Evolutionary conservation across 2,888 invertebrate genomes (phyloP), one percentile per base, ranked within the genome.

Genomic region (Drosophila mayaguana): DNA sequence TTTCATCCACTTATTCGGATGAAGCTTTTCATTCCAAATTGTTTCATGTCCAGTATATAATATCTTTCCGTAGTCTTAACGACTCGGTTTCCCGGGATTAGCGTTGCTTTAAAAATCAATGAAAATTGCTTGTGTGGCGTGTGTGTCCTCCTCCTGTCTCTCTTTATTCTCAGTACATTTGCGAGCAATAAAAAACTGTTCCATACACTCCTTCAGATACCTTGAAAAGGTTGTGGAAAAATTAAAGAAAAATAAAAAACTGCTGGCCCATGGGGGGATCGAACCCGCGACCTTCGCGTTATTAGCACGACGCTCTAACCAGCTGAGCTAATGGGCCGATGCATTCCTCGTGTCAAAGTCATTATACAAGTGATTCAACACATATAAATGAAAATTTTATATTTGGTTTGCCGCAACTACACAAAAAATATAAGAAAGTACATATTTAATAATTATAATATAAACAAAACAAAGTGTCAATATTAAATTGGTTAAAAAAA

Each of bases 221-320:
- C 34, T 63, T 57, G 40, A 46, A 55, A 48, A 18, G 12, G 22
- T 64, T 48, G 34, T 22, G 25, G 7, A 32, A n/a, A n/a, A 22
- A 22, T 53, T 32, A 50, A 68, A 69, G 60, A 63, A 42, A 54
- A 36, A 43, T 62, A 72, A 63, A 43, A 63, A 36, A 1, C 12
- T 0, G 0, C 63, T 79, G 79, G 82, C 88, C 78, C 85, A 80
- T 78, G 78, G 57, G 77, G 86, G 80, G 78, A 85, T 78, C 85
- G 87, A 87, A 89, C 87, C 89, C 79, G 79, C 85, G 84, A 85
- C 89, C 85, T 88, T 82, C 88, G 80, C 83, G 88, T 85, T 89
- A 85, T 80, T 81, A 88, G 87, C 88, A 77, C 83, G 88, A 88
- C 89, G 88, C 88, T 85, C 78, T 82, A 89, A 88, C 87, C 87